Evolutionary conservation across 2,797 vertebrate genomes (phyloP).

Genomic region (Ispidina lecontei): DNA sequence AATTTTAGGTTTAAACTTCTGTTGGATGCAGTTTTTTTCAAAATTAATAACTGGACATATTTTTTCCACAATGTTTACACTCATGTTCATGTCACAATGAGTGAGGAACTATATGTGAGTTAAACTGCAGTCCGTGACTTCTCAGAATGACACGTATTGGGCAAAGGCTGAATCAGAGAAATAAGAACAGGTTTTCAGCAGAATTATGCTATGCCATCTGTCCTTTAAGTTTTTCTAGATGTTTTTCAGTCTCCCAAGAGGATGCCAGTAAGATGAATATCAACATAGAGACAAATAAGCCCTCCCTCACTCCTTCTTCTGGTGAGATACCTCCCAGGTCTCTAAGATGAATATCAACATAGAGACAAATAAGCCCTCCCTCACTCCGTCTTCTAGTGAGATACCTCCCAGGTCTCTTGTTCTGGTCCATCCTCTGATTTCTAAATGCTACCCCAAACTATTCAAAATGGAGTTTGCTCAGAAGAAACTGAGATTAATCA

Average conservation of each 20-base stretch:
- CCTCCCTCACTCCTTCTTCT: not conserved
- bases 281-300: not conserved
- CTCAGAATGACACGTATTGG: not conserved
- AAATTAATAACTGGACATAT: not conserved
- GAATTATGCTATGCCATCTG: constrained; percentile 10
- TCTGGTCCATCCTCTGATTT: not conserved
- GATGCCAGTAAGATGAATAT: not conserved
- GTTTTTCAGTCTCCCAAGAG: not conserved
- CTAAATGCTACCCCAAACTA: not conserved
- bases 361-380: not conserved
- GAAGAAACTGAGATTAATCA: not conserved
- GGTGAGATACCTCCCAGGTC: no score
- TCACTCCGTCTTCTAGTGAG: not conserved
- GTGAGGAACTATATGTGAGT: not conserved
- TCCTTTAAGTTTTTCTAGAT: not conserved
- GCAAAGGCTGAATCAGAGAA: constrained; percentile 27
- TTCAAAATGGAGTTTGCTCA: not conserved
- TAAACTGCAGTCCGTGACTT: not conserved
- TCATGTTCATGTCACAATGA: not conserved
- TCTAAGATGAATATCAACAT: not conserved
- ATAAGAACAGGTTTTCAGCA: constrained; percentile 14
- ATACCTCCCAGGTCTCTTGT: not conserved
- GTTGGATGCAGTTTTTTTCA: not conserved
- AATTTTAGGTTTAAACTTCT: not conserved
- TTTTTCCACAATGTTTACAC: no score